These are phyloP conservation scores for Dryoscopus gambensis DNA, from an alignment of 2,113 vertebrate species.

Conservation along the genomic window DNA sequence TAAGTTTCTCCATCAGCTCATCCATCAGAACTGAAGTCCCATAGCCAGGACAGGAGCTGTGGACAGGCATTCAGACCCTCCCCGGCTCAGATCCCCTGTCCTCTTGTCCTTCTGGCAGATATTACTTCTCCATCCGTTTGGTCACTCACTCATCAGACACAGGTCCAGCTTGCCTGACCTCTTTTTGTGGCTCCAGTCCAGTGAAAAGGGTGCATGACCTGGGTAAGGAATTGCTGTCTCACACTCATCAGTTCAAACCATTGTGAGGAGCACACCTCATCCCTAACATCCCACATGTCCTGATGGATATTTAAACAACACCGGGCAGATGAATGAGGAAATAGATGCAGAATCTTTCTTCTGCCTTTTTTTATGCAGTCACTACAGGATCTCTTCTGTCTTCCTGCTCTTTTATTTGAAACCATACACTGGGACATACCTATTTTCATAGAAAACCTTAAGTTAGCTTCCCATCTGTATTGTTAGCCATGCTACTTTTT, in stretches of 20 bases:
- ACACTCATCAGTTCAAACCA: not conserved
- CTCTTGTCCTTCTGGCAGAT: not conserved
- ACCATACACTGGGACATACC: not conserved
- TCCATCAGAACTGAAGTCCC: not conserved
- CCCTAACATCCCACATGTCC: not conserved
- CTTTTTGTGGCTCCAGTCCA: not conserved
- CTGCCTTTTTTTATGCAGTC: not conserved
- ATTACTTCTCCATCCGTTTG: not conserved
- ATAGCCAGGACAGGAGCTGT: not conserved
- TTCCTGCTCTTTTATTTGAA: not conserved
- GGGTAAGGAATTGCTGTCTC: not conserved
- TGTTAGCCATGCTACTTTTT: not conserved
- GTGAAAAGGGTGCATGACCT: not conserved
- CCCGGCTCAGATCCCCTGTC: not conserved
- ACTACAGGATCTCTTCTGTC: not conserved
- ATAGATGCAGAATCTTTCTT: not conserved
- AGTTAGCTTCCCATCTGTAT: not conserved
- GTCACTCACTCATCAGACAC: not conserved
- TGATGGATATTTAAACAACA: not conserved
- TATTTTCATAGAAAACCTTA: not conserved
- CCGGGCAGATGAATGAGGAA: not conserved
- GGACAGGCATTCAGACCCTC: not conserved
- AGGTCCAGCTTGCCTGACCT: not conserved
- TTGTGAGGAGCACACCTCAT: accelerated
- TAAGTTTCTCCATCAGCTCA: not conserved